Evolutionary conservation across 2,888 invertebrate genomes (phyloP), one percentile per base, ranked within the genome.

Genomic region (Mythimna vitellina): DNA sequence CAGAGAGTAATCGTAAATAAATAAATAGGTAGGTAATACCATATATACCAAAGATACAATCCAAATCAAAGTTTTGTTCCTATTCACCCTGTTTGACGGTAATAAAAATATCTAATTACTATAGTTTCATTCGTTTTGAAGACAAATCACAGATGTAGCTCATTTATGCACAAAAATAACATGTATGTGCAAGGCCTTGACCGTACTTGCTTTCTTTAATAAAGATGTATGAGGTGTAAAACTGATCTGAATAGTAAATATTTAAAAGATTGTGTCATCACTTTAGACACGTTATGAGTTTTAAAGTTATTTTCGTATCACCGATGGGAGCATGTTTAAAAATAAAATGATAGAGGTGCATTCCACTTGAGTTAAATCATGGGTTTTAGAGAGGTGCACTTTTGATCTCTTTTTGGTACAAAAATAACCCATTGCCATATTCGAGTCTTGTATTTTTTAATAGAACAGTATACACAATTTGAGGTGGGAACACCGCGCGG

Each of bases 221-320:
- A 61, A 25, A 32, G 42, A 49, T 56, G 7, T 9, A 22, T 29
- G 29, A 51, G 17, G 14, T 10, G 22, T 32, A 22, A 42, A 25
- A 49, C 17, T 32, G 25, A 60, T 62, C 20, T 29, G 0, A 12
- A 58, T 60, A 7, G 65, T 12, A 62, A 46, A 60, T 53, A 67
- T 63, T 73, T 42, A 32, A n/a, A 64, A 62, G 3, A 53, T 57
- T 25, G 42, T 17, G 5, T 8, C 51, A 29, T 49, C 49, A 20
- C 20, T 58, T 53, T 7, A 46, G 14, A 25, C n/a, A 14, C 29
- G 49, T n/a, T 10, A 49, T 32, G 29, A 35, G 20, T 42, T 46
- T 17, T 5, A 51, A 53, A 61, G 32, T 73, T 78, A 42, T 65
- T 78, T 73, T 57, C n/a, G 67, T 61, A 10, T 22, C 46, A 61